Evolutionary conservation across 92 coral and sea anemone genomes (phyloP).

Genomic region (Epizoanthus rinbou): DNA sequence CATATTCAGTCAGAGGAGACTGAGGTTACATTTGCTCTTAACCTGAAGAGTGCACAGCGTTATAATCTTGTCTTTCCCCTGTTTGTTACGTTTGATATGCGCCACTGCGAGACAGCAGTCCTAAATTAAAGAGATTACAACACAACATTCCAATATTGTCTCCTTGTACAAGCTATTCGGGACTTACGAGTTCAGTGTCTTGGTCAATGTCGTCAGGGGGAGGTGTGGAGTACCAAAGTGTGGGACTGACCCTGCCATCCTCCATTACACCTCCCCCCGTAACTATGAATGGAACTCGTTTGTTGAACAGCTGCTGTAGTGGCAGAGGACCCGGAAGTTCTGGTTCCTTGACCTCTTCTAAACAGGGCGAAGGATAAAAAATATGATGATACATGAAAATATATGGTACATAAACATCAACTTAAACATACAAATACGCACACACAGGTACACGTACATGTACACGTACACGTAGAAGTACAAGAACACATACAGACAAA

Average conservation of each 20-base stretch:
- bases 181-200: conserved; percentile 89
- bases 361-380: not conserved
- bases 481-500: too few relatives aligned
- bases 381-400: not conserved
- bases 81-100: too few relatives aligned
- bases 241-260: conserved; percentile 93
- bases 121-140: too few relatives aligned
- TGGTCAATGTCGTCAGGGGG: conserved; percentile 98
- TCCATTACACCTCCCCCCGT: conserved; percentile 77
- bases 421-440: too few relatives aligned
- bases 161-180: not conserved
- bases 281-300: conserved; percentile 79
- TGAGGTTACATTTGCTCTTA: too few relatives aligned
- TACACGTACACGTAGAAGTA: too few relatives aligned
- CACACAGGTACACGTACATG: too few relatives aligned
- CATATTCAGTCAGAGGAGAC: too few relatives aligned
- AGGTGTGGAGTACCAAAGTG: conserved; percentile 98
- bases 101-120: too few relatives aligned
- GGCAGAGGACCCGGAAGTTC: conserved; percentile 92
- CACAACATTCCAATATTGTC: not conserved
- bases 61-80: too few relatives aligned
- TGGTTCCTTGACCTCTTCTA: conserved; percentile 89
- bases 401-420: not conserved
- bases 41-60: too few relatives aligned
- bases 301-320: conserved; percentile 83